phyloP scores from a whole-genome alignment of 30 jellyfish, hydroid and myxozoan species.

The Hydra vulgaris region DNA sequence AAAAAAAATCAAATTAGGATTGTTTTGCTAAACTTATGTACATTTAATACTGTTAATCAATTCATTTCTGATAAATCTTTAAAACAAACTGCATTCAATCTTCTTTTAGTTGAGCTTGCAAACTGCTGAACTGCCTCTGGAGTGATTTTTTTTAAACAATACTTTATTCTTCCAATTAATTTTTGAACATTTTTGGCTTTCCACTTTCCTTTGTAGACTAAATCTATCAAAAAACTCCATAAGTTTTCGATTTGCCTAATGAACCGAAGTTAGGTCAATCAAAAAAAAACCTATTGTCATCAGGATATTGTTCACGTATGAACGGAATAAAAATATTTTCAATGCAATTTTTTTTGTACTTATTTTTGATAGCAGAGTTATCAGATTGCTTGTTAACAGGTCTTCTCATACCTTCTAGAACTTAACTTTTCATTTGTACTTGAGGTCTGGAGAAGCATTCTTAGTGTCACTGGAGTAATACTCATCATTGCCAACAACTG shows the following conservation, averaged over 20 bases:
- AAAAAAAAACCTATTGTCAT: not conserved
- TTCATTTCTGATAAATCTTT: not conserved
- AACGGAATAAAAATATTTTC: not conserved
- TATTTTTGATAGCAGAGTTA: not conserved
- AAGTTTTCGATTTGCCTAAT: not conserved
- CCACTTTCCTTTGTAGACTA: not conserved
- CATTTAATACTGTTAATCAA: too few relatives aligned
- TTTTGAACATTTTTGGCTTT: not conserved
- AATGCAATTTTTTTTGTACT: not conserved
- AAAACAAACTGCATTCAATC: not conserved
- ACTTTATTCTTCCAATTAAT: not conserved
- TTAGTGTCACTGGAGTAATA: not conserved
- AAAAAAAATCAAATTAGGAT: too few relatives aligned
- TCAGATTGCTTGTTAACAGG: not conserved
- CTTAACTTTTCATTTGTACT: not conserved
- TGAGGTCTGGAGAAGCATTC: not conserved
- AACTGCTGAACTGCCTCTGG: not conserved
- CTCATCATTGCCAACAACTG: not conserved
- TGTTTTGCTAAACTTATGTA: too few relatives aligned
- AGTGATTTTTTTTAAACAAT: not conserved
- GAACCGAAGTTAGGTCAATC: too few relatives aligned
- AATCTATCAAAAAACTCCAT: not conserved
- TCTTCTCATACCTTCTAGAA: not conserved
- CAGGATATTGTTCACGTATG: not conserved
- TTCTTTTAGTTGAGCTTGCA: not conserved